Percentiles rank a stretch among this genome's conserved stretches.
phyloP scores from a whole-genome alignment of 2,797 vertebrate species.

The Lacerta bilineata region DNA sequence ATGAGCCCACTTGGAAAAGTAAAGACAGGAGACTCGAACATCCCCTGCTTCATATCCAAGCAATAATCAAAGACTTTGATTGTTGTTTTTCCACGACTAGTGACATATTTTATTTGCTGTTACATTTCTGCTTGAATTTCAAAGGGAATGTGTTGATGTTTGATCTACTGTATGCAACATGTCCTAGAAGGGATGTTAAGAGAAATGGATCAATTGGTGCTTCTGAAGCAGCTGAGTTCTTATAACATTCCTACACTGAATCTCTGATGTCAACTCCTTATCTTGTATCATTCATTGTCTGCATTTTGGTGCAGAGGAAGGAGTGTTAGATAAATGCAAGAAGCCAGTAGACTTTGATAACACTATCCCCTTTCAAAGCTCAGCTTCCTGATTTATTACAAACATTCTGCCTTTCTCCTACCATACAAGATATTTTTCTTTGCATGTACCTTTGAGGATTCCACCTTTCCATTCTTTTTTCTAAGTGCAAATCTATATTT shows the following conservation, averaged over 20 bases:
- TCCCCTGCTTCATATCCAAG: not conserved
- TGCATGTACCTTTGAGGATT: constrained; percentile 1
- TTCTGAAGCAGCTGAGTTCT: constrained; percentile 57
- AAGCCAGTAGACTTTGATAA: not conserved
- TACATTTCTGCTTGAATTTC: constrained; percentile 53
- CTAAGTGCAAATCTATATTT: not conserved
- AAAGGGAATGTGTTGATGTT: constrained; percentile 52
- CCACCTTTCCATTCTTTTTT: not conserved
- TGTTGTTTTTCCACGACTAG: not conserved
- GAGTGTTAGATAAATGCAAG: constrained; percentile 13
- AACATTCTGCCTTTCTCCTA: not conserved
- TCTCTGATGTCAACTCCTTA: not conserved
- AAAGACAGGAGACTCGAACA: constrained; percentile 25
- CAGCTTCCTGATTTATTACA: constrained; percentile 5
- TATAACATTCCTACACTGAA: constrained; percentile 44
- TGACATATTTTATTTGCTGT: constrained; percentile 36
- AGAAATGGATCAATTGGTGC: constrained; percentile 58
- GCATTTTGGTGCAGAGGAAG: constrained; percentile 35
- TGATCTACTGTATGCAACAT: constrained; percentile 45
- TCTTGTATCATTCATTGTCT: constrained; percentile 1
- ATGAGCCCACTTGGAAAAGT: constrained; percentile 8
- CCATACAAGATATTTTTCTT: not conserved
- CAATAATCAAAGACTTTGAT: constrained; percentile 35
- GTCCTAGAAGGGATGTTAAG: constrained; percentile 41
- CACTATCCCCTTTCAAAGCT: not conserved